phyloP scores from a whole-genome alignment of 2,113 vertebrate genomes.

The Haliaeetus leucogaster region DNA sequence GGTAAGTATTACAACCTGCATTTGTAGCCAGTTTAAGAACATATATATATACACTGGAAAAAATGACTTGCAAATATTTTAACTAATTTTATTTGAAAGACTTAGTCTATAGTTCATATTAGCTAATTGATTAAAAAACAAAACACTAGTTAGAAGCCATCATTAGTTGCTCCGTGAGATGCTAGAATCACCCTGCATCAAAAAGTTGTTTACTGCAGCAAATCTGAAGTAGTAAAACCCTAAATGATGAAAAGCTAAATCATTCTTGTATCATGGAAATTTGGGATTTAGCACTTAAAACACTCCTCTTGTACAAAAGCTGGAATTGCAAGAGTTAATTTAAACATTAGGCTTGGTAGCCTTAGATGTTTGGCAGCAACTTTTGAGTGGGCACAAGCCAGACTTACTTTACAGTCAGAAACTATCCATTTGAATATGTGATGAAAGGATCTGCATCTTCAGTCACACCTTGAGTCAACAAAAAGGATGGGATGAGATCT shows the following conservation, averaged over 20 bases:
- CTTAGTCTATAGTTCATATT: background rate
- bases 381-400: conserved; percentile 46
- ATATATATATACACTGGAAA: background rate
- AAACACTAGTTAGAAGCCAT: background rate
- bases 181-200: background rate
- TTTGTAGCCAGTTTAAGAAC: background rate
- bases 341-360: background rate
- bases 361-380: conserved; percentile 39
- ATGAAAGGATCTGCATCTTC: conserved; percentile 42
- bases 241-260: background rate
- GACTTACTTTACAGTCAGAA: conserved; percentile 40
- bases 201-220: background rate
- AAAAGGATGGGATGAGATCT: background rate
- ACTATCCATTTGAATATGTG: conserved; percentile 34
- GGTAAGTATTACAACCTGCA: background rate
- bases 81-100: background rate
- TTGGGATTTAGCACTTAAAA: background rate
- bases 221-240: background rate
- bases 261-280: background rate
- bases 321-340: background rate
- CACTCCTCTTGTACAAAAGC: background rate
- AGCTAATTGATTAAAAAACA: background rate
- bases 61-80: background rate
- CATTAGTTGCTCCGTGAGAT: background rate
- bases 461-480: conserved; percentile 42